Conservation (phyloP, 2,113 vertebrate genomes). For the Ondatra zibethicus region DNA sequence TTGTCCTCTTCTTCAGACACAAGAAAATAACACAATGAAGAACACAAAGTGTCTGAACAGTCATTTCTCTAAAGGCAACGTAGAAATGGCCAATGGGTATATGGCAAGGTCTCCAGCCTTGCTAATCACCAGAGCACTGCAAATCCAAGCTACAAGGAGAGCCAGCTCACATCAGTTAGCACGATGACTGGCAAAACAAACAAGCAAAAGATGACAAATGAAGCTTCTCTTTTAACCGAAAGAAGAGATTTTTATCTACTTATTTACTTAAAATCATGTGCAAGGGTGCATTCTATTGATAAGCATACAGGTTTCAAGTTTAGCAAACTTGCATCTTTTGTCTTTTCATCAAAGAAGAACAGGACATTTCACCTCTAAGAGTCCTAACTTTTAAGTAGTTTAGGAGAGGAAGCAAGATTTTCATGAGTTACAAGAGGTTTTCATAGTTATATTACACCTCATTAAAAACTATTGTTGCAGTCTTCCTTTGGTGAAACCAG, state of each 20-base stretch:
- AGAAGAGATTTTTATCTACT: constrained; percentile 5
- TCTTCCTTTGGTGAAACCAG: neutral
- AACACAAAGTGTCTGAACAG: neutral
- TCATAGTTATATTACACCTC: neutral
- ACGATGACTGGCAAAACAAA: neutral
- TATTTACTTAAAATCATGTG: neutral
- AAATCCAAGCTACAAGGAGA: neutral
- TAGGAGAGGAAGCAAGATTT: neutral
- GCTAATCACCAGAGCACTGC: neutral
- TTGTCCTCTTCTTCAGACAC: neutral
- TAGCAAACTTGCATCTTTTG: neutral
- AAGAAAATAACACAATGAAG: neutral
- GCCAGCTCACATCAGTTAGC: neutral
- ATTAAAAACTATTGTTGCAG: neutral
- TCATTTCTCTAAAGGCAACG: neutral
- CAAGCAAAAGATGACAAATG: neutral
- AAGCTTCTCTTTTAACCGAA: constrained; percentile 2
- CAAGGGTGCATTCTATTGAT: neutral
- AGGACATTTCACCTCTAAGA: neutral
- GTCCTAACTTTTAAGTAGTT: neutral
- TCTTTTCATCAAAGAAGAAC: neutral
- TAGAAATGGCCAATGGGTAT: neutral
- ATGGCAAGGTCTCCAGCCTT: neutral
- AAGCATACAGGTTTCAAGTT: neutral
- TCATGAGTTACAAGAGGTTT: neutral